Evolutionary conservation across 2,797 vertebrate species (phyloP).

Genomic region (Epinephelus coioides): DNA sequence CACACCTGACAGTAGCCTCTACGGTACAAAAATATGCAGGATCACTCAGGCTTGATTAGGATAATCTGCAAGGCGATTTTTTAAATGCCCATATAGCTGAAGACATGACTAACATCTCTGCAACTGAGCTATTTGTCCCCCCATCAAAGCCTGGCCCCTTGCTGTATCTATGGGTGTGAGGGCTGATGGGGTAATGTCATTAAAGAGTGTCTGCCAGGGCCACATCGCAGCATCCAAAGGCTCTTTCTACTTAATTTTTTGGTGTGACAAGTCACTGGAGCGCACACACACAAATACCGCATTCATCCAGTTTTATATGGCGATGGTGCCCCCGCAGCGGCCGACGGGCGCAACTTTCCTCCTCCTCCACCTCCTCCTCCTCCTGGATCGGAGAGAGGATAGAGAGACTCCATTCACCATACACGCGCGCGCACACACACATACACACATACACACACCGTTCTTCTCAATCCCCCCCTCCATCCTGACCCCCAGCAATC

Average conservation of each 20-base stretch:
- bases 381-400: constrained; percentile 55
- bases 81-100: background rate
- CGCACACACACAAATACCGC: constrained; percentile 68
- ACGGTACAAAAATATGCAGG: background rate
- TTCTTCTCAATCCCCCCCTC: constrained; percentile 1
- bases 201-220: constrained; percentile 1
- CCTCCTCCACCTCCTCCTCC: constrained; percentile 51
- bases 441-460: background rate
- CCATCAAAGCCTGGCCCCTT: background rate
- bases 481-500: constrained; percentile 47
- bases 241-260: constrained; percentile 27
- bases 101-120: constrained; percentile 12
- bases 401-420: constrained; percentile 65
- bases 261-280: constrained; percentile 48
- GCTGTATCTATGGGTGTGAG: background rate
- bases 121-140: background rate
- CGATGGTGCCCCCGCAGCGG: constrained; percentile 71
- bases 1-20: background rate
- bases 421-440: background rate
- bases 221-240: constrained; percentile 7
- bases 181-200: constrained; percentile 19
- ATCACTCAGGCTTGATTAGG: constrained; percentile 30
- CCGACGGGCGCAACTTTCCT: constrained; percentile 72
- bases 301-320: constrained; percentile 76
- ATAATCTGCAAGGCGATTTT: constrained; percentile 11